These are phyloP conservation scores for Uropetala carovei DNA, from an alignment of 2,888 invertebrate species.

Conservation along the genomic window DNA sequence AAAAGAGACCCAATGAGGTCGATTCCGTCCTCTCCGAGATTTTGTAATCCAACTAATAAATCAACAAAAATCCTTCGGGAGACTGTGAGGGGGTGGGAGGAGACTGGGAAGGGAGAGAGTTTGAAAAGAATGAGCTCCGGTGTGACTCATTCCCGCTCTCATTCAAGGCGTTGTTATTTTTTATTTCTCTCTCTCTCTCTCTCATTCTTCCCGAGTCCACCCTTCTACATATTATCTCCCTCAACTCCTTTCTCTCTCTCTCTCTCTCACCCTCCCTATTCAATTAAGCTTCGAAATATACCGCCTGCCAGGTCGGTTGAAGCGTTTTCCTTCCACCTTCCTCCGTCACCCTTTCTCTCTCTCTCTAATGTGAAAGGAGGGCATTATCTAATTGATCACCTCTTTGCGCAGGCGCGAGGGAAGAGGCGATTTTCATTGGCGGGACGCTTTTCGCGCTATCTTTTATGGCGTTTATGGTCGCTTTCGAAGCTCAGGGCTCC, in stretches of 20 bases:
- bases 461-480: conserved; percentile 44
- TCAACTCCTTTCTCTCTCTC: not conserved
- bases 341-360: not conserved
- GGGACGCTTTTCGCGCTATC: conserved; percentile 45
- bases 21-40: conserved; percentile 51
- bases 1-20: conserved; percentile 63
- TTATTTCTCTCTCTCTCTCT: not conserved
- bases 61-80: conserved; percentile 36
- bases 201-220: not conserved
- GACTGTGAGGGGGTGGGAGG: not conserved
- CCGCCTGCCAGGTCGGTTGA: not conserved
- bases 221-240: not conserved
- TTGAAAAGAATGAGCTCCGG: conserved; percentile 4
- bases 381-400: conserved; percentile 61
- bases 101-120: not conserved
- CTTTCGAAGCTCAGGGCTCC: not conserved
- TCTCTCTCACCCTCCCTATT: not conserved
- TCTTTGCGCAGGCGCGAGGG: conserved; percentile 54
- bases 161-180: conserved; percentile 19
- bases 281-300: not conserved
- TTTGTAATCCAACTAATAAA: conserved; percentile 63
- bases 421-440: conserved; percentile 51
- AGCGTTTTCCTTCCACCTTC: not conserved
- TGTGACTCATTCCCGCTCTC: not conserved
- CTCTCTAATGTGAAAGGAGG: not conserved